Evolutionary conservation across 2,113 vertebrate genomes (phyloP), one percentile per base, ranked within the genome.

Genomic region (Poeciliopsis turrubarensis): DNA sequence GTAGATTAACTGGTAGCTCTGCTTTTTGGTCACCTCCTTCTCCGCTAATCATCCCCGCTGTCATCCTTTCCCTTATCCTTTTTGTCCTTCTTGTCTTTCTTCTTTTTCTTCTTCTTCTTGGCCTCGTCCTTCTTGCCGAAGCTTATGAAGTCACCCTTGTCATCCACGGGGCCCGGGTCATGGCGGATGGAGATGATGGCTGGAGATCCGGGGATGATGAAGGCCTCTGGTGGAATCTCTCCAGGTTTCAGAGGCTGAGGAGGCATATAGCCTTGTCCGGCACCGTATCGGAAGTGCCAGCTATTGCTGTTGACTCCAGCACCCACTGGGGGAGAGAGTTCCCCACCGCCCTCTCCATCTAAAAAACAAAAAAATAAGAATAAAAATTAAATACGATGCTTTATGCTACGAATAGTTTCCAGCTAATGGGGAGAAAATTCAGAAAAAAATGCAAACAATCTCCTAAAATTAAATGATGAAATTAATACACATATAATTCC

Each of bases 121-220:
- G 98, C 97, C 81, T 99, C 98, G 85, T 99, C 98, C 94, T 98
- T 98, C 94, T 99, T 99, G 92, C 98, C 98, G 85, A 99, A 99
- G 93, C 97, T 98, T 93, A 99, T 99, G 94, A 99, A 99, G 94
- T 99, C 97, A 88, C 96, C 96, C 94, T 99, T 99, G 93, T 98
- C 97, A 85, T 95, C 96, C 90, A 96, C 95, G 85, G 93, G 96
- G 82, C 96, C 94, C 30, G 94, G 87, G 89, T 98, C 97, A 85
- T 99, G 98, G 80, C 97, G 96, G 86, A 99, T 99, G 84, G 98
- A 99, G 94, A 99, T 99, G 95, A 99, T 98, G 91, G 98, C 98
- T 72, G 98, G 98, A 85, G 98, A 98, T 93, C 98, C 98, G 0
- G 98, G 98, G 92, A 99, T 99, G 95, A 99, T 98, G 95, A 99